These are phyloP conservation scores for Drosophila pseudotalamancana DNA, from an alignment of 2,888 invertebrate species.

Conservation along the genomic window DNA sequence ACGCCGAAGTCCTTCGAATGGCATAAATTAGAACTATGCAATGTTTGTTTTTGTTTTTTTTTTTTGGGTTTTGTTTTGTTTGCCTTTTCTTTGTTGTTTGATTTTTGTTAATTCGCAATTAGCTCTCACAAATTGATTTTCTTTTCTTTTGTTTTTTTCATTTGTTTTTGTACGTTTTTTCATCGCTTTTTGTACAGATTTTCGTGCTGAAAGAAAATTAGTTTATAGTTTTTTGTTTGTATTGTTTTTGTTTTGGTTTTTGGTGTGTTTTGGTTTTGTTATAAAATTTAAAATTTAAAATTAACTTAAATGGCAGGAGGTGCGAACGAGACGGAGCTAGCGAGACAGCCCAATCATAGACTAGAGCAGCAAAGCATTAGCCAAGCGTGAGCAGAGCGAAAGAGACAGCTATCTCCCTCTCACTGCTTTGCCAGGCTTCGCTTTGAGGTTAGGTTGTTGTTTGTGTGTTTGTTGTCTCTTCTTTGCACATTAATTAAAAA, in stretches of 20 bases:
- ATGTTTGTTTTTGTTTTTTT: constrained; percentile 21
- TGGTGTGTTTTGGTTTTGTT: constrained; percentile 24
- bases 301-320: constrained; percentile 38
- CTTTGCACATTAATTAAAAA: neutral
- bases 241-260: constrained; percentile 32
- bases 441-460: neutral
- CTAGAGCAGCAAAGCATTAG: constrained; percentile 37
- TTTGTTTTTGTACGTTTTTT: constrained; percentile 47
- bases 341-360: constrained; percentile 12
- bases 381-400: constrained; percentile 21
- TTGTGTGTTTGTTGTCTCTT: neutral
- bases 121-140: constrained; percentile 8
- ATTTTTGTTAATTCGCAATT: neutral
- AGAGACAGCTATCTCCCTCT: constrained; percentile 17
- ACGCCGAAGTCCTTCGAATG: constrained; percentile 45
- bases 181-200: constrained; percentile 66
- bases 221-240: constrained; percentile 29
- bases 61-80: constrained; percentile 8
- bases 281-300: constrained; percentile 40
- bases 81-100: constrained; percentile 15
- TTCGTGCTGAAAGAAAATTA: constrained; percentile 70
- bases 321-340: constrained; percentile 20
- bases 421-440: neutral
- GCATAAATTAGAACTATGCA: constrained; percentile 36
- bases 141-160: constrained; percentile 12